phyloP scores from a whole-genome alignment of 2,113 vertebrate genomes.

The Corynorhinus townsendii region DNA sequence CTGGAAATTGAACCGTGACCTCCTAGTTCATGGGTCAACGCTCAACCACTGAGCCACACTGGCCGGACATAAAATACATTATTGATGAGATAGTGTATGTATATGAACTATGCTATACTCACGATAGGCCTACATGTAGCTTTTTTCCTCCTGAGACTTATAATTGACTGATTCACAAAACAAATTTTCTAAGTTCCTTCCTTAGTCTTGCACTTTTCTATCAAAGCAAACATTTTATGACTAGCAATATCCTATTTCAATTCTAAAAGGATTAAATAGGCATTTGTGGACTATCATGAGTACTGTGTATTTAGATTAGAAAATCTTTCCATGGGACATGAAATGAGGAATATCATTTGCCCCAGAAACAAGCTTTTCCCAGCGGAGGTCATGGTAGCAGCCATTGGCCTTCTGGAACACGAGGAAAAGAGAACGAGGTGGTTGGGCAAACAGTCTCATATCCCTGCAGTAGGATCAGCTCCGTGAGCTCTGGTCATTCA shows the following conservation, averaged over 20 bases:
- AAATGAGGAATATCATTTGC: background rate
- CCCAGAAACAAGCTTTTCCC: background rate
- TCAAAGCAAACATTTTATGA: background rate
- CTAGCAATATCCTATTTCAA: background rate
- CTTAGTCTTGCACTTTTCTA: background rate
- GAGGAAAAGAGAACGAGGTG: background rate
- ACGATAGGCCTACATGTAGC: background rate
- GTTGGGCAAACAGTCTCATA: background rate
- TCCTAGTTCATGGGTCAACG: too few species aligned
- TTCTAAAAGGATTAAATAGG: background rate
- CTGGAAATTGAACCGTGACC: too few species aligned
- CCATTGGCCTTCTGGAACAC: background rate
- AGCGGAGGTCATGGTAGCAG: background rate
- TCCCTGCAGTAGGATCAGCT: background rate
- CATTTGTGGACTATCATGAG: background rate
- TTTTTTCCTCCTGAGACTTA: background rate
- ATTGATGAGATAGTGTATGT: background rate
- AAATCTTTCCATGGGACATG: background rate
- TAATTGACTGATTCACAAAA: background rate
- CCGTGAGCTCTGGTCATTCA: background rate
- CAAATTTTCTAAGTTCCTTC: background rate
- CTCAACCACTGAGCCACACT: too few species aligned
- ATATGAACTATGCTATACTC: background rate
- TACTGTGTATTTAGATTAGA: background rate
- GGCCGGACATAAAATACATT: background rate